phyloP scores from a whole-genome alignment of 64 coral and sea anemone genomes.

The Exaiptasia diaphana region DNA sequence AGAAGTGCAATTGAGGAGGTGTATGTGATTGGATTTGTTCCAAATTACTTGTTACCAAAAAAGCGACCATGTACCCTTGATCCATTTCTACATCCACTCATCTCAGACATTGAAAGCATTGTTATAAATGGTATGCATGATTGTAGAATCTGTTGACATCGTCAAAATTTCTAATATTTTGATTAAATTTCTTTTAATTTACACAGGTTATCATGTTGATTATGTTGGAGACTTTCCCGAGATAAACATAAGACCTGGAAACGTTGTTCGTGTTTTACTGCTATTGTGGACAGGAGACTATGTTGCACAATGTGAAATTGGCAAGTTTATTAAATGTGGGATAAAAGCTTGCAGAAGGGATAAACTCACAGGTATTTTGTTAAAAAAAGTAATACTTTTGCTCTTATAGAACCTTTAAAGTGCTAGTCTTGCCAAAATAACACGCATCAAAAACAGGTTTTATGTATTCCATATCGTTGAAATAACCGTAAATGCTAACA shows the following conservation, averaged over 20 bases:
- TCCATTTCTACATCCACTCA: conserved; percentile 11
- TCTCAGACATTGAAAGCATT: background rate
- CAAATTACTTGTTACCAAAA: background rate
- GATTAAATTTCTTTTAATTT: background rate
- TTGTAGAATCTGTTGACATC: background rate
- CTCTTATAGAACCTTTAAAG: too few species aligned
- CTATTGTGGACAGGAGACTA: conserved; percentile 30
- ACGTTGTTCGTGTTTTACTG: conserved; percentile 3
- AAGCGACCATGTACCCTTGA: background rate
- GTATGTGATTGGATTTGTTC: conserved; percentile 5
- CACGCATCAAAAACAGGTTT: too few species aligned
- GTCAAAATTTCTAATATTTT: background rate
- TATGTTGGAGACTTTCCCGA: conserved; percentile 1
- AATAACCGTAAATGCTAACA: too few species aligned
- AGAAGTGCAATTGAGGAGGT: background rate
- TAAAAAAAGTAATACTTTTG: too few species aligned
- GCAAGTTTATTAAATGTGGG: conserved; percentile 51
- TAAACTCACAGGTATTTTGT: too few species aligned
- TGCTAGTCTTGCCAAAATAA: too few species aligned
- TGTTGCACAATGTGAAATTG: conserved; percentile 47
- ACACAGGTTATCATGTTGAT: background rate
- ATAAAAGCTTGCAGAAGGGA: too few species aligned
- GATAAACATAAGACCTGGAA: background rate
- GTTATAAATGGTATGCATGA: background rate
- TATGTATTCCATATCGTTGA: too few species aligned